phyloP scores from a whole-genome alignment of 2,797 vertebrate species.

The Pseudochromis fuscus region DNA sequence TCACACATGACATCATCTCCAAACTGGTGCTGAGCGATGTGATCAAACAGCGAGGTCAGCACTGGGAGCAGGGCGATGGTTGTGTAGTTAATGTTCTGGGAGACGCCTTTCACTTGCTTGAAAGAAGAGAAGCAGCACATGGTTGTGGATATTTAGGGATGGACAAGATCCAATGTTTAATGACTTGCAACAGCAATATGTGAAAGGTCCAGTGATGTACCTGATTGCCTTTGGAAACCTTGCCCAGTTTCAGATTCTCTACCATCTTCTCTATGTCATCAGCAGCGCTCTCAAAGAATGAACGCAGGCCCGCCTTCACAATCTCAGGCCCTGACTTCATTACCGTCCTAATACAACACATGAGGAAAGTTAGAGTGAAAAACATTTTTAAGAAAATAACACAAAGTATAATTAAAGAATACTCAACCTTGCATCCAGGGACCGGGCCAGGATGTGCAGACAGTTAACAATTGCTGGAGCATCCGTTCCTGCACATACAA shows the following conservation, averaged over 20 bases:
- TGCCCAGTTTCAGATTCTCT: slow-evolving; percentile 93
- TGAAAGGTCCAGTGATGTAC: slow-evolving; percentile 40
- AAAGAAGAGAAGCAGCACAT: slow-evolving; percentile 22
- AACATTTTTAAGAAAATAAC: neutral
- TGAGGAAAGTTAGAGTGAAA: neutral
- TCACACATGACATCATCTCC: slow-evolving; percentile 95
- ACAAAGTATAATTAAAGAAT: neutral
- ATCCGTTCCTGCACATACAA: slow-evolving; percentile 88
- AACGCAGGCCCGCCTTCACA: slow-evolving; percentile 93
- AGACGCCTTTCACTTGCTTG: slow-evolving; percentile 92
- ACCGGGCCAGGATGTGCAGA: slow-evolving; percentile 94
- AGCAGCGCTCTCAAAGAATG: slow-evolving; percentile 94
- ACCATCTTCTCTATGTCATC: slow-evolving; percentile 98
- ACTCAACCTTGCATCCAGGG: slow-evolving; percentile 92
- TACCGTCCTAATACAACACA: slow-evolving; percentile 86
- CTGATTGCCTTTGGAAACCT: slow-evolving; percentile 93
- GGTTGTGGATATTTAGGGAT: neutral
- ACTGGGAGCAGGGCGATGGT: slow-evolving; percentile 93
- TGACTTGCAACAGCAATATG: neutral
- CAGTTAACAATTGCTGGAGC: slow-evolving; percentile 93
- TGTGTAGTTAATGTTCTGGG: slow-evolving; percentile 96
- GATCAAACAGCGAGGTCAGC: slow-evolving; percentile 94
- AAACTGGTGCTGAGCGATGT: slow-evolving; percentile 94
- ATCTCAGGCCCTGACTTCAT: slow-evolving; percentile 98
- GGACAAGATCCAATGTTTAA: neutral